These are phyloP conservation scores for Babylonia areolata DNA, from an alignment of 1,140 invertebrate genomes.

Conservation along the genomic window DNA sequence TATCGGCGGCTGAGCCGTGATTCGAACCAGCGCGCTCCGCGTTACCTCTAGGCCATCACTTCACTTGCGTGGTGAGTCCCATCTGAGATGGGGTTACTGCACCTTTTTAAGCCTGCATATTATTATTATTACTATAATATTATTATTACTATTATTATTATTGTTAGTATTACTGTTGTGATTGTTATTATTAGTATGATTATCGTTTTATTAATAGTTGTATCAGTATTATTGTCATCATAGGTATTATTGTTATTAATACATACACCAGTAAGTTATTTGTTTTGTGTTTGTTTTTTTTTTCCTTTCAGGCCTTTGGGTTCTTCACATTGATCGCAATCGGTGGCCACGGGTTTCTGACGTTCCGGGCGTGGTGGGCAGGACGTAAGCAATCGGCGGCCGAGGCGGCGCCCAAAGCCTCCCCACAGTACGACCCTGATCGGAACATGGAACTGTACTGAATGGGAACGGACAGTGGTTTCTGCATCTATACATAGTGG, in stretches of 20 bases:
- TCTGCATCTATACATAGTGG: background rate
- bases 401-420: background rate
- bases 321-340: slow-evolving; percentile 37
- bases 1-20: too few species aligned
- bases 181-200: too few species aligned
- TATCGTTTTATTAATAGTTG: too few species aligned
- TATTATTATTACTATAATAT: too few species aligned
- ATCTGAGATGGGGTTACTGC: too few species aligned
- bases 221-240: too few species aligned
- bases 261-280: background rate
- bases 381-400: background rate
- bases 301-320: slow-evolving; percentile 36
- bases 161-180: too few species aligned
- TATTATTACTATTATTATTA: too few species aligned
- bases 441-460: slow-evolving; percentile 46
- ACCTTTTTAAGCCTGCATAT: too few species aligned
- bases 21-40: too few species aligned
- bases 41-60: too few species aligned
- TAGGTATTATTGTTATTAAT: background rate
- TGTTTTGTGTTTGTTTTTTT: background rate
- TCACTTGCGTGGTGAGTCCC: too few species aligned
- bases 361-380: slow-evolving; percentile 37
- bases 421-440: slow-evolving; percentile 42
- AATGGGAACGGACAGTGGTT: background rate
- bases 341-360: slow-evolving; percentile 25